Evolutionary conservation across 2,797 vertebrate genomes (phyloP).

Genomic region (Acanthurus lineatus): DNA sequence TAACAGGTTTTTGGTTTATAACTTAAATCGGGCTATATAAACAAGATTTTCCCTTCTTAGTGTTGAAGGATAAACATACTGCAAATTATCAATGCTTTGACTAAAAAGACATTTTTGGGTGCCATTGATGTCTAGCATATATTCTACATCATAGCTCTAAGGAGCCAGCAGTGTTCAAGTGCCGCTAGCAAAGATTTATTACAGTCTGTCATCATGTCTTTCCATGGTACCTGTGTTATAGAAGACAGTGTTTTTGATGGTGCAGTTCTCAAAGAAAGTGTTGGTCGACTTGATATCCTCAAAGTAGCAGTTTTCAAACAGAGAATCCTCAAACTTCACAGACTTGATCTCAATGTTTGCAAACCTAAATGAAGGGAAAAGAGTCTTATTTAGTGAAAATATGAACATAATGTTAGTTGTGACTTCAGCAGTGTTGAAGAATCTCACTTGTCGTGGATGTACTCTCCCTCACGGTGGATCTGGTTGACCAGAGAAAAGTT

Average conservation of each 20-base stretch:
- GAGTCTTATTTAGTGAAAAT: too few species aligned
- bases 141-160: not conserved
- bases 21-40: not conserved
- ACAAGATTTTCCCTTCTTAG: not conserved
- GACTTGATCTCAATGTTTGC: constrained; percentile 94
- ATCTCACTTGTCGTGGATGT: constrained; percentile 92
- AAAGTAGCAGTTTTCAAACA: constrained; percentile 96
- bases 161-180: not conserved
- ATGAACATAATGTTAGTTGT: not conserved
- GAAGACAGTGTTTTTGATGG: constrained; percentile 91
- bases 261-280: constrained; percentile 97
- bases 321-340: constrained; percentile 93
- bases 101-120: not conserved
- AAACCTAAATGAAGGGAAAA: constrained; percentile 85
- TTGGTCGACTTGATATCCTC: constrained; percentile 94
- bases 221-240: constrained; percentile 91
- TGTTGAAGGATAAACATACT: not conserved
- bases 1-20: not conserved
- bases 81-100: not conserved
- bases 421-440: not conserved
- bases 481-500: constrained; percentile 98
- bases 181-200: not conserved
- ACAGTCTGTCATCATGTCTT: not conserved
- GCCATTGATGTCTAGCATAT: constrained; percentile 1
- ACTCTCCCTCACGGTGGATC: constrained; percentile 92